Base-by-base conservation (phyloP, 92 coral and sea anemone species). In the Isaurus tuberculatus region DNA sequence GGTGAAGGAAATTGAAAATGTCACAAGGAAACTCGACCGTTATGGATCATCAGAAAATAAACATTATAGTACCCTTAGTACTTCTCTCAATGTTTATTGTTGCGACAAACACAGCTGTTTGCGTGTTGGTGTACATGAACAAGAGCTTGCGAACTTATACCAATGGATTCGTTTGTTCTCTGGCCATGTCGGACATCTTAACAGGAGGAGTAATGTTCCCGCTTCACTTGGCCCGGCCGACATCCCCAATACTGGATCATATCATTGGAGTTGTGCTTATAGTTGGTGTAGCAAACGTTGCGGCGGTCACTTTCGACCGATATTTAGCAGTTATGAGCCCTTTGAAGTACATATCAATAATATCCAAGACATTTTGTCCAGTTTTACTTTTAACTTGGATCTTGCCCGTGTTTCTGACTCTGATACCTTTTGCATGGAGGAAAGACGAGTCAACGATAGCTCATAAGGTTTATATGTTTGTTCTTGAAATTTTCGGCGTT, bases 301-400 rank as follows among this genome's bases (percentile, higher is more conserved):
- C 89, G 4, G 87, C 96, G 1, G 96, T 92, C 11, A 92, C 96
- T 8, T 92, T 87, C 67, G 96, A 92, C 71, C 88, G 96, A 19
- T 92, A 87, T 68, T 31, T 90, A 30, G 96, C 96, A 8, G 85
- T 92, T 11, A 72, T 84, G 65, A 91, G 70, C 4, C 93, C 96
- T 16, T 69, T 92, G 29, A 79, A 83, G 19, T 90, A 90, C 40
- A 49, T 82, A 26, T 90, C 86, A 30, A 86, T 86, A 14, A 86
- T 91, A 32, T 83, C 96, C 1, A 90, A 71, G 73, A 68, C 37
- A 25, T 91, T 92, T 70, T 20, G 66, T 13, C 86, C 80, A 33
- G 92, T 84, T 46, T 49, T 92, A 8, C 0, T 65, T 1, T 83
- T 87, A 9, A 85, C 90, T 15, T 92, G 96, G 96, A 51, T 71